Evolutionary conservation across 2,797 vertebrate genomes (phyloP).

Genomic region (Decapterus maruadsi): DNA sequence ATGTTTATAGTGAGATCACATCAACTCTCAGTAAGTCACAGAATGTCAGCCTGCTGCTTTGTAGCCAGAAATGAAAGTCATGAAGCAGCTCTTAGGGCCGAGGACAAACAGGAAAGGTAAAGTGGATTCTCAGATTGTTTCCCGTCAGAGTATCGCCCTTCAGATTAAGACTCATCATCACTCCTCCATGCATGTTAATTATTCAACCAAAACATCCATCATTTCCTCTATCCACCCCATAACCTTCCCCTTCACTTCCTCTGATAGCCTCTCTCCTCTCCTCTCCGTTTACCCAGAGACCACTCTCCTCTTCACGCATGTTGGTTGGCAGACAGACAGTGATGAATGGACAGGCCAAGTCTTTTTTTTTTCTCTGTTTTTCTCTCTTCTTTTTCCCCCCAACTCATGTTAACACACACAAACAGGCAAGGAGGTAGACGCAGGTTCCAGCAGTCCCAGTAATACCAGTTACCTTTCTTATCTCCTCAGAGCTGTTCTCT

Average conservation of each 20-base stretch:
- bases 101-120: neutral
- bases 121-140: neutral
- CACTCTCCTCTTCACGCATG: conserved; percentile 35
- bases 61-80: neutral
- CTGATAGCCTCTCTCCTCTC: conserved; percentile 10
- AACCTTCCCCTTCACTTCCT: conserved; percentile 8
- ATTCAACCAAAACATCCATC: conserved; percentile 10
- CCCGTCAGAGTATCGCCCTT: neutral
- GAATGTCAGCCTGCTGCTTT: neutral
- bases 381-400: neutral
- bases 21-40: neutral
- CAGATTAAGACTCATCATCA: conserved; percentile 12
- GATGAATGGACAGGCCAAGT: conserved; percentile 41
- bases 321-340: conserved; percentile 33
- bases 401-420: conserved; percentile 18
- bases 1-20: neutral
- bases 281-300: conserved; percentile 30
- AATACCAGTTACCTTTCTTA: conserved; percentile 91
- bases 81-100: neutral
- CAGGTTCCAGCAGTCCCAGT: conserved; percentile 71
- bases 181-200: conserved; percentile 37
- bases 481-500: conserved; percentile 99
- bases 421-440: conserved; percentile 41
- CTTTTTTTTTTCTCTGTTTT: conserved; percentile 26
- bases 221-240: conserved; percentile 26